Percentiles rank a stretch among this genome's conserved stretches.
Conservation (phyloP, 2,113 vertebrate species). For the Himantopus leucocephalus region DNA sequence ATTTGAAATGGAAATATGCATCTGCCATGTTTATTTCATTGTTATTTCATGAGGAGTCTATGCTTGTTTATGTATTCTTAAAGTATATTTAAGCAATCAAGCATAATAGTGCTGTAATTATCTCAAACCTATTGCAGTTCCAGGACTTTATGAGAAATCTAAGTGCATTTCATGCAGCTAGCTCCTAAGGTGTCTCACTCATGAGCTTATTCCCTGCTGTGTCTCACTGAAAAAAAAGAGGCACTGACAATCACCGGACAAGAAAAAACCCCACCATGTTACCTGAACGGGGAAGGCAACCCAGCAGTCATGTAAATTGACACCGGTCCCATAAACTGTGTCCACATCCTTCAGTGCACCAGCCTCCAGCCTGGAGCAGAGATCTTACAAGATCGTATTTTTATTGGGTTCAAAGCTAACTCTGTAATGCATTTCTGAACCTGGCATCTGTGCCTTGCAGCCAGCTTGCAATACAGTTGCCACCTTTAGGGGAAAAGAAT, state of each 20-base stretch:
- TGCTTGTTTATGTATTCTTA: constrained; percentile 69
- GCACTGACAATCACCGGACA: neutral
- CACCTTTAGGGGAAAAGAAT: constrained; percentile 41
- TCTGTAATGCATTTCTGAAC: neutral
- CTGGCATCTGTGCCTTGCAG: neutral
- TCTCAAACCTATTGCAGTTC: constrained; percentile 52
- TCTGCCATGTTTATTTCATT: constrained; percentile 58
- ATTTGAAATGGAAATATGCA: constrained; percentile 50
- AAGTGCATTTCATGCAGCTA: constrained; percentile 33
- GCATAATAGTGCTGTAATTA: constrained; percentile 64
- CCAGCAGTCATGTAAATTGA: neutral
- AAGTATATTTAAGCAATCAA: constrained; percentile 69
- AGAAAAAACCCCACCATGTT: neutral
- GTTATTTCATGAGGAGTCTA: constrained; percentile 63
- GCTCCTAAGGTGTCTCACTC: constrained; percentile 9
- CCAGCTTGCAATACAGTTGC: neutral
- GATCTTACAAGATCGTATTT: neutral
- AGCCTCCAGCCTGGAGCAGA: neutral
- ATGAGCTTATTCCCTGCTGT: neutral
- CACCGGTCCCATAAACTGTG: neutral
- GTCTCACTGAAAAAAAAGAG: neutral
- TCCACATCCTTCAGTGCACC: neutral
- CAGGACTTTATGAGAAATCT: constrained; percentile 36
- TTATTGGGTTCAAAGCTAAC: neutral
- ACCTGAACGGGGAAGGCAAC: neutral